These are phyloP conservation scores for Holothuria leucospilota DNA, from an alignment of 53 echinoderm and acorn worm genomes.

Conservation along the genomic window DNA sequence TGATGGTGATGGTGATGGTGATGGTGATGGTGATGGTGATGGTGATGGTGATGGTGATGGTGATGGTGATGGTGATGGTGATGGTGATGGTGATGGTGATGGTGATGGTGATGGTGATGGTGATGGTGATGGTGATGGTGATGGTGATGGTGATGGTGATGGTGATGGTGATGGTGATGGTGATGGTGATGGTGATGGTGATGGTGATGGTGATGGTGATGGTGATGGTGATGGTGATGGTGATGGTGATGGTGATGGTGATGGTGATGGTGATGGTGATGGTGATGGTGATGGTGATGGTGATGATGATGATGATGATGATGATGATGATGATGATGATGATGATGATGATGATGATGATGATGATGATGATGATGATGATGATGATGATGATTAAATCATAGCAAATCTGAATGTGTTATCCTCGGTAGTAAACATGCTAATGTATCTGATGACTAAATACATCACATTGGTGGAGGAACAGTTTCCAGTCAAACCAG, in stretches of 20 bases:
- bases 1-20: conserved; percentile 13
- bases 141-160: neutral
- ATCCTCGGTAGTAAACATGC: neutral
- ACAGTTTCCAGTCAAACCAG: neutral
- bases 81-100: conserved; percentile 13
- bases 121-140: conserved; percentile 13
- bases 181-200: neutral
- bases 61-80: conserved; percentile 13
- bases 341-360: too few relatives aligned
- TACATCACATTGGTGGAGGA: neutral
- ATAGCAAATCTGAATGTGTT: neutral
- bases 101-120: conserved; percentile 10
- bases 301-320: conserved; percentile 14
- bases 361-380: too few relatives aligned
- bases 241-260: too few relatives aligned
- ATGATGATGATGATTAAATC: conserved; percentile 9
- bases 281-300: conserved; percentile 7
- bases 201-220: neutral
- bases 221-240: too few relatives aligned
- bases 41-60: conserved; percentile 2
- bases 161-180: conserved; percentile 8
- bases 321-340: too few relatives aligned
- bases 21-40: conserved; percentile 5
- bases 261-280: too few relatives aligned
- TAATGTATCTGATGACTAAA: neutral